phyloP scores from a whole-genome alignment of 2,888 invertebrate genomes.

The Thecocarcelia acutangulata region DNA sequence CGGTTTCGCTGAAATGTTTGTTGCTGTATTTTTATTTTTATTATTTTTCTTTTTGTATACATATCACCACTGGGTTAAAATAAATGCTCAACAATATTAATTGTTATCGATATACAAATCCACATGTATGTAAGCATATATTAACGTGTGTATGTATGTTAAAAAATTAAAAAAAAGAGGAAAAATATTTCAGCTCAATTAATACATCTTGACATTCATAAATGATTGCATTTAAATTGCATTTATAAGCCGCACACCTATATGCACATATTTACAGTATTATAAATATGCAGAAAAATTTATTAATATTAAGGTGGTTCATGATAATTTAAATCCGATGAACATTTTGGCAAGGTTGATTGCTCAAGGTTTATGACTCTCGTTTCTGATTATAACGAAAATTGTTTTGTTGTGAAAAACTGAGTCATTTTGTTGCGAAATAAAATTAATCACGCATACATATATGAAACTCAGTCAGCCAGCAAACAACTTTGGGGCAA shows the following conservation, averaged over 20 bases:
- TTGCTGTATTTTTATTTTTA: not conserved
- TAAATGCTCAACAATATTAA: constrained; percentile 56
- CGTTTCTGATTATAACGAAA: no score
- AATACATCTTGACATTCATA: constrained; percentile 66
- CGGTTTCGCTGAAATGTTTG: constrained; percentile 4
- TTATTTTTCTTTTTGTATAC: constrained; percentile 24
- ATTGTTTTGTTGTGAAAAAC: no score
- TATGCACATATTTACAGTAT: not conserved
- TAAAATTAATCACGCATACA: no score
- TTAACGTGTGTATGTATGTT: not conserved
- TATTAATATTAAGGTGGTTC: constrained; percentile 24
- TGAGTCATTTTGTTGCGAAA: no score
- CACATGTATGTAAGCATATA: not conserved
- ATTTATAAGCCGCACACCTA: constrained; percentile 31
- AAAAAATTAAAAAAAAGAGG: not conserved
- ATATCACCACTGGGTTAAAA: constrained; percentile 30
- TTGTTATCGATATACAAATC: constrained; percentile 56
- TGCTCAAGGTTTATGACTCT: no score
- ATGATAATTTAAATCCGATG: no score
- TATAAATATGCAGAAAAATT: constrained; percentile 1
- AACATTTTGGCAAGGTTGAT: no score
- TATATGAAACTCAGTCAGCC: no score
- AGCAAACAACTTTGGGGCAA: no score
- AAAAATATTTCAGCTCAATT: constrained; percentile 64
- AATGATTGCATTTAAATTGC: constrained; percentile 66